A percentile compares a stretch with the other conserved stretches of the same genome.
Evolutionary conservation across 2,113 vertebrate species (phyloP).

Genomic region (Ceyx margarethae): DNA sequence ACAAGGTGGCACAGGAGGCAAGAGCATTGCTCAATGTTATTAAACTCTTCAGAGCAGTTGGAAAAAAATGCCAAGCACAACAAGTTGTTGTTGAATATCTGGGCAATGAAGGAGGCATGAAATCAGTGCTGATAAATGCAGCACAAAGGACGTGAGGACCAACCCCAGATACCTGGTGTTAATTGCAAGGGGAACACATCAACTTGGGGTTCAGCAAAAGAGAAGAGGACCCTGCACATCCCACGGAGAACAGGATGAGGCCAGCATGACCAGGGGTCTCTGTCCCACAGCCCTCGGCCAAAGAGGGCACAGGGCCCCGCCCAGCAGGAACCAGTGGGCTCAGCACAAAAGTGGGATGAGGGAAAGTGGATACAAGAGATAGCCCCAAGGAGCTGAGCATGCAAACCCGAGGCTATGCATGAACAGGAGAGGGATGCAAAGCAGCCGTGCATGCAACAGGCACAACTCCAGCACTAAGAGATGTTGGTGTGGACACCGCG

Average conservation of each 20-base stretch:
- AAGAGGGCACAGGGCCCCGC: background rate
- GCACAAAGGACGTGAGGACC: background rate
- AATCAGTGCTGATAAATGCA: background rate
- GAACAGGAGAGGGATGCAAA: background rate
- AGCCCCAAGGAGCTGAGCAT: background rate
- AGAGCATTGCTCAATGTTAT: background rate
- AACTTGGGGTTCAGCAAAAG: background rate
- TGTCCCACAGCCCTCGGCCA: background rate
- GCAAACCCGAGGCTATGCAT: background rate
- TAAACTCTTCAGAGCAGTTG: background rate
- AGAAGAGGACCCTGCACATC: background rate
- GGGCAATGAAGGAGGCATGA: background rate
- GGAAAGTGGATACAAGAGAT: background rate
- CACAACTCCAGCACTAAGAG: background rate
- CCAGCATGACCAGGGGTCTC: background rate
- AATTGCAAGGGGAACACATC: background rate
- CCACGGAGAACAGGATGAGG: background rate
- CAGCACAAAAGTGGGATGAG: background rate
- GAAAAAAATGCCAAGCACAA: background rate
- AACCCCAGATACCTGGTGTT: rapidly evolving
- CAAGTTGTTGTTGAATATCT: background rate
- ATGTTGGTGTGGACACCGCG: rapidly evolving
- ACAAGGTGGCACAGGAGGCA: background rate
- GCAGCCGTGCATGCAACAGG: background rate
- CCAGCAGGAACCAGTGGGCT: rapidly evolving